phyloP scores from a whole-genome alignment of 23 tunicate species.

The Trididemnum miniatum region DNA sequence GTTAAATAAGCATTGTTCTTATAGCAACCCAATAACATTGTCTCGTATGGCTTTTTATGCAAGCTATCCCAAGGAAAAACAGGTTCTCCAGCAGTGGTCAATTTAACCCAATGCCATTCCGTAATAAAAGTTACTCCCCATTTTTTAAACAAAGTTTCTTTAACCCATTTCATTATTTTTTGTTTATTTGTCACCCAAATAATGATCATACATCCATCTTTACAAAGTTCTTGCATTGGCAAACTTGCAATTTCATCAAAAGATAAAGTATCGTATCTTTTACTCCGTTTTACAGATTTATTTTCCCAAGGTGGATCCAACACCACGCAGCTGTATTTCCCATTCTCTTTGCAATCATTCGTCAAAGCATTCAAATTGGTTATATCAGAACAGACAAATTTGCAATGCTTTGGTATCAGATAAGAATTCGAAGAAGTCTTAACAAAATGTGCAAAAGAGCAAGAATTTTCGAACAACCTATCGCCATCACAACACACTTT shows the following conservation, averaged over 20 bases:
- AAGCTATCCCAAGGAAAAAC: slow-evolving; percentile 74
- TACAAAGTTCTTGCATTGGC: slow-evolving; percentile 42
- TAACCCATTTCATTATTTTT: slow-evolving; percentile 53
- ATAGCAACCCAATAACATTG: slow-evolving; percentile 53
- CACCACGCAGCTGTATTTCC: slow-evolving; percentile 63
- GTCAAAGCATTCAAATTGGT: slow-evolving; percentile 26
- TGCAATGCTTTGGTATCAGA: slow-evolving; percentile 61
- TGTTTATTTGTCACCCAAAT: slow-evolving; percentile 93
- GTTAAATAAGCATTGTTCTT: not conserved
- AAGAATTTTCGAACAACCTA: not conserved
- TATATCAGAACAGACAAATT: slow-evolving; percentile 56
- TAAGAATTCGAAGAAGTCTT: not conserved
- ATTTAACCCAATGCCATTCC: slow-evolving; percentile 88
- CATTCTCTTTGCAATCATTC: slow-evolving; percentile 33
- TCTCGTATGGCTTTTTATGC: slow-evolving; percentile 90
- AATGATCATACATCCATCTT: slow-evolving; percentile 34
- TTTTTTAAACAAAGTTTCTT: slow-evolving; percentile 43
- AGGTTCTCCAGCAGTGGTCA: slow-evolving; percentile 48
- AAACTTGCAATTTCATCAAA: slow-evolving; percentile 32
- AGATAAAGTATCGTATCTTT: slow-evolving; percentile 57
- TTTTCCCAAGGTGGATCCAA: slow-evolving; percentile 95
- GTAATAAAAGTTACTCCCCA: slow-evolving; percentile 44
- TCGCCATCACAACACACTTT: not conserved
- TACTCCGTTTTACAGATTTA: slow-evolving; percentile 84
- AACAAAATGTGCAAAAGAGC: slow-evolving; percentile 7